A percentile compares a stretch with the other conserved stretches of the same genome.
Conservation (phyloP, 2,797 vertebrate genomes). For the Lateolabrax maculatus region DNA sequence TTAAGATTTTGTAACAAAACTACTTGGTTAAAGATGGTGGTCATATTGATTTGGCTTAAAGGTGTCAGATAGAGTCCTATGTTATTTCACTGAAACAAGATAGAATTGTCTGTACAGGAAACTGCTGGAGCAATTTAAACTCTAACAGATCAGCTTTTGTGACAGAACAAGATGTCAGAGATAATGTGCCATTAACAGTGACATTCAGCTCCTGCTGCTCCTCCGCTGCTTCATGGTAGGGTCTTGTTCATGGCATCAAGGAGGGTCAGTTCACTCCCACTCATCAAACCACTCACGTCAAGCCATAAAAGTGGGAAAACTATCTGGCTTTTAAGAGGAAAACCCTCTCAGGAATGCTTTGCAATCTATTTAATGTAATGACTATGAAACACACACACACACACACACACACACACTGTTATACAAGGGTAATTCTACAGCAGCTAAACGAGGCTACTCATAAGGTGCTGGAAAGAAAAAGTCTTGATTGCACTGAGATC, state of each 20-base stretch:
- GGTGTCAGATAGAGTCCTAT: background rate
- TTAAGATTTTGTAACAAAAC: background rate
- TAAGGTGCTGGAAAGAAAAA: slow-evolving; percentile 19
- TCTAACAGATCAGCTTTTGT: slow-evolving; percentile 25
- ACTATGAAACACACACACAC: slow-evolving; percentile 39
- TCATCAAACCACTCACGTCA: slow-evolving; percentile 63
- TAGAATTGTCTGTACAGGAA: background rate
- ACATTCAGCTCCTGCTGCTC: slow-evolving; percentile 38
- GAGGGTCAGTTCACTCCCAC: slow-evolving; percentile 46
- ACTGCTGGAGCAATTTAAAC: slow-evolving; percentile 1
- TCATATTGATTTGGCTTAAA: background rate
- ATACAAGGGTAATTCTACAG: slow-evolving; percentile 49
- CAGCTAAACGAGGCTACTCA: slow-evolving; percentile 40
- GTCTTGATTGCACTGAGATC: slow-evolving; percentile 46
- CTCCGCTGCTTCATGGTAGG: slow-evolving; percentile 9
- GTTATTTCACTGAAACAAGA: slow-evolving; percentile 4
- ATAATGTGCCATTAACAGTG: slow-evolving; percentile 42
- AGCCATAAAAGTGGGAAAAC: slow-evolving; percentile 58
- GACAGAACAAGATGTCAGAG: slow-evolving; percentile 25
- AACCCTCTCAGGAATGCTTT: slow-evolving; percentile 56
- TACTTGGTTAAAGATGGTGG: background rate
- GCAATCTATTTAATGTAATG: slow-evolving; percentile 68
- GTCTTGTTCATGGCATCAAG: slow-evolving; percentile 29
- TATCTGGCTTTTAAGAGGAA: slow-evolving; percentile 62
- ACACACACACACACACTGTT: slow-evolving; percentile 15